Percentiles rank a stretch among this genome's conserved stretches.
phyloP scores from a whole-genome alignment of 2,797 vertebrate genomes.

The Cryptoprocta ferox region DNA sequence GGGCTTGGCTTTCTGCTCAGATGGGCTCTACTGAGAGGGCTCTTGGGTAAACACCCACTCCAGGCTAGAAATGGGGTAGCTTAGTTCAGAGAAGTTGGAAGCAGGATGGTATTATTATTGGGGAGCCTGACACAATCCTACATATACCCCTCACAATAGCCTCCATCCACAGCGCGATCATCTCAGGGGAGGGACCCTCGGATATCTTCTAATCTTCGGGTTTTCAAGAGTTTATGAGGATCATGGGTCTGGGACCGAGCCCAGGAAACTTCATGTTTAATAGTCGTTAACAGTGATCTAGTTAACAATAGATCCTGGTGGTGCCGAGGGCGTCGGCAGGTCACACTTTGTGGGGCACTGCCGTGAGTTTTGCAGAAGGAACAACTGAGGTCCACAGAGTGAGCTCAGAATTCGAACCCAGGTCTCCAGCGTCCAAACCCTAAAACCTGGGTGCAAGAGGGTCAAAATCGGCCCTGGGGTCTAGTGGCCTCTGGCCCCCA shows the following conservation, averaged over 20 bases:
- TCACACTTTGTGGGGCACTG: background rate
- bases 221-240: background rate
- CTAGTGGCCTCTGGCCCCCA: background rate
- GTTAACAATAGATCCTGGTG: background rate
- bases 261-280: background rate
- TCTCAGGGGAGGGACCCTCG: background rate
- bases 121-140: background rate
- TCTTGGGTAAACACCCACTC: conserved; percentile 6
- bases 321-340: background rate
- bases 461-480: background rate
- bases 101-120: background rate
- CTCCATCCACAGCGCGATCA: background rate
- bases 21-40: background rate
- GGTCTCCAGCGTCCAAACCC: background rate
- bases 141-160: background rate
- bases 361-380: background rate
- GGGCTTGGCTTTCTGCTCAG: background rate
- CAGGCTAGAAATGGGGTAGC: background rate
- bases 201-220: background rate
- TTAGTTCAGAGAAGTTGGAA: conserved; percentile 1
- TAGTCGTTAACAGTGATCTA: background rate
- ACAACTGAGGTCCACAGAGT: conserved; percentile 43
- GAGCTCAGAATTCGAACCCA: background rate
- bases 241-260: background rate
- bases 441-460: background rate